Conservation (phyloP, 2,797 vertebrate species). For the Setipinna tenuifilis region DNA sequence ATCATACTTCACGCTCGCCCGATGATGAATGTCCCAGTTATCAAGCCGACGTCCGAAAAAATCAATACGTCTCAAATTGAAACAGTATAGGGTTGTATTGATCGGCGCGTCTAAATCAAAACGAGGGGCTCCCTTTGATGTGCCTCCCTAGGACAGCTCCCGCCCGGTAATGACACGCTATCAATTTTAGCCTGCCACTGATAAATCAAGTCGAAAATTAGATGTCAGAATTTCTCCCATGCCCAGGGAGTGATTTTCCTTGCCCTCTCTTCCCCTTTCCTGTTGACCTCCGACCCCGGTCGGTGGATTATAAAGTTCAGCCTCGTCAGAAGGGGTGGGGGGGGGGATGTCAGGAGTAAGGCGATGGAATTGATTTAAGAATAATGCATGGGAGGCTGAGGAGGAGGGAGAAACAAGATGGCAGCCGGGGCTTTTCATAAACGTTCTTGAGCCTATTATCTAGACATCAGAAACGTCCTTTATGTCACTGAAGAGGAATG, state of each 20-base stretch:
- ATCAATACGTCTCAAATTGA: constrained; percentile 99
- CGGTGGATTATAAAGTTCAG: constrained; percentile 94
- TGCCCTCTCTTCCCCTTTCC: constrained; percentile 76
- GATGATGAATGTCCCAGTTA: constrained; percentile 92
- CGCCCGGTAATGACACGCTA: constrained; percentile 94
- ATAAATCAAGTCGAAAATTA: constrained; percentile 99
- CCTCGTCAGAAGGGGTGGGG: constrained; percentile 72
- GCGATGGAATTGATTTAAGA: constrained; percentile 75
- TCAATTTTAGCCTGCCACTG: constrained; percentile 98
- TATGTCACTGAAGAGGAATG: constrained; percentile 17
- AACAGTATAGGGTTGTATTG: constrained; percentile 99
- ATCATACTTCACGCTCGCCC: constrained; percentile 82
- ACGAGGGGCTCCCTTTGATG: constrained; percentile 88
- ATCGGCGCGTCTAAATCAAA: constrained; percentile 94
- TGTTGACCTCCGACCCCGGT: constrained; percentile 89
- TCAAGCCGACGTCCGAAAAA: constrained; percentile 90
- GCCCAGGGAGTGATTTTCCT: constrained; percentile 83
- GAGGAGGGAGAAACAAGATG: neutral
- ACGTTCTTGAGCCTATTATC: constrained; percentile 19
- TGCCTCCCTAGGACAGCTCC: constrained; percentile 90
- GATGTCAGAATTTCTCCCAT: constrained; percentile 89
- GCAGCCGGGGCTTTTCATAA: neutral
- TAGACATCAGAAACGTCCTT: constrained; percentile 21
- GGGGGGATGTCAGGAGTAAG: constrained; percentile 82
- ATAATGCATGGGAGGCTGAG: constrained; percentile 54